phyloP scores from a whole-genome alignment of 2,888 invertebrate genomes.

The Caenorhabditis zanzibari region DNA sequence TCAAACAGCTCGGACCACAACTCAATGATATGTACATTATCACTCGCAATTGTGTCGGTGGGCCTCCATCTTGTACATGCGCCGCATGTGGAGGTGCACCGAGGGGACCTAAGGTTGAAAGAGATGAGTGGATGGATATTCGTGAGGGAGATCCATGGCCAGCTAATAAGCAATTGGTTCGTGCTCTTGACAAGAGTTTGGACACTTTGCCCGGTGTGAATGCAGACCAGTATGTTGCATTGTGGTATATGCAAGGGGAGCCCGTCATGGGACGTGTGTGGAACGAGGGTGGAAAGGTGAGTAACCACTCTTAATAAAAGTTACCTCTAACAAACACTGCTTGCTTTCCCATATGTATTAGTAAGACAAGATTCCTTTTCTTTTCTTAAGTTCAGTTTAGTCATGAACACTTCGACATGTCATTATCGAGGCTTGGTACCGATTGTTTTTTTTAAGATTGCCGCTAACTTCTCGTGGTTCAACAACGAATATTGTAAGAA shows the following conservation, averaged over 20 bases:
- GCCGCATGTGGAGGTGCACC: slow-evolving; percentile 41
- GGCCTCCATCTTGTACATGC: slow-evolving; percentile 66
- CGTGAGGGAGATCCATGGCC: slow-evolving; percentile 76
- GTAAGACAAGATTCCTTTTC: too few species aligned
- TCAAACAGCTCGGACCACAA: slow-evolving; percentile 55
- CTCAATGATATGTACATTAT: slow-evolving; percentile 68
- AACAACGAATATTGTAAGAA: slow-evolving; percentile 71
- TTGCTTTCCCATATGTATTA: too few species aligned
- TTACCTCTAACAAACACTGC: too few species aligned
- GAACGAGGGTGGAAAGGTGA: slow-evolving; percentile 67
- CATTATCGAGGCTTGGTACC: neutral
- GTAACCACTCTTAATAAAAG: neutral
- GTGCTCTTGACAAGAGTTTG: slow-evolving; percentile 72
- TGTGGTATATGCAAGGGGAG: slow-evolving; percentile 70
- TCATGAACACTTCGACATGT: too few species aligned
- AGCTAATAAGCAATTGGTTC: slow-evolving; percentile 50
- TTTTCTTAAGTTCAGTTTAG: too few species aligned
- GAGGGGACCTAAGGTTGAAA: slow-evolving; percentile 57
- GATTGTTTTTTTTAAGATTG: slow-evolving; percentile 57
- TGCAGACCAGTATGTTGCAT: slow-evolving; percentile 30
- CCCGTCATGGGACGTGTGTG: slow-evolving; percentile 72
- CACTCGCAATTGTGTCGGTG: slow-evolving; percentile 62
- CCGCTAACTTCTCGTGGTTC: slow-evolving; percentile 72
- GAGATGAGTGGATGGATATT: slow-evolving; percentile 74
- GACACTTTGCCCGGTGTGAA: slow-evolving; percentile 71